Conservation (phyloP, 2,888 invertebrate genomes). For the Nemotelus pantherinus region DNA sequence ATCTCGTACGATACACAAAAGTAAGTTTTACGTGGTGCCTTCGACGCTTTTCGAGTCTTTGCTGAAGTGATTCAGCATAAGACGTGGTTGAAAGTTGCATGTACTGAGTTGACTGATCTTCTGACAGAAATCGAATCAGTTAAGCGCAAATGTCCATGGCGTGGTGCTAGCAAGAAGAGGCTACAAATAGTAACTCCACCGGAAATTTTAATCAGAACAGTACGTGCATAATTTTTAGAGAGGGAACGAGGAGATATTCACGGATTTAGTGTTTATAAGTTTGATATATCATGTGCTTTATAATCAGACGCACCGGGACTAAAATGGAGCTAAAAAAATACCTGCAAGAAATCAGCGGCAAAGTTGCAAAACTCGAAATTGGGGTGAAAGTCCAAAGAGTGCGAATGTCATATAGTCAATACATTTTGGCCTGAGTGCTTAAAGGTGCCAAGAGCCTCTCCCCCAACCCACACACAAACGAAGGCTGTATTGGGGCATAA, state of each 20-base stretch:
- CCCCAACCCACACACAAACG: no score
- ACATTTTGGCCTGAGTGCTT: no score
- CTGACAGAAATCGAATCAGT: constrained; percentile 22
- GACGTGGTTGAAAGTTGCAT: constrained; percentile 11
- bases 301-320: no score
- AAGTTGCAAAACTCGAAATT: no score
- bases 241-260: not conserved
- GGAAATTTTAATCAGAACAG: constrained; percentile 31
- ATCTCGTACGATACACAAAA: not conserved
- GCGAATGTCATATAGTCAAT: no score
- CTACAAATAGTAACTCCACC: constrained; percentile 15
- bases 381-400: no score
- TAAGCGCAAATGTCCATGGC: constrained; percentile 5
- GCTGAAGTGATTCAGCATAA: constrained; percentile 5
- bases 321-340: no score
- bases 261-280: no score
- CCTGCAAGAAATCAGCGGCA: no score
- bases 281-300: no score
- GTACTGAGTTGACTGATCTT: not conserved
- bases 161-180: not conserved
- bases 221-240: not conserved
- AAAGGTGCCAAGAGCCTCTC: no score
- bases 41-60: not conserved
- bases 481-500: no score
- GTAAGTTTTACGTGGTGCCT: not conserved